A percentile compares a stretch with the other conserved stretches of the same genome.
These are phyloP conservation scores for Chaitophorus viminalis DNA, from an alignment of 2,888 invertebrate genomes.

Conservation along the genomic window DNA sequence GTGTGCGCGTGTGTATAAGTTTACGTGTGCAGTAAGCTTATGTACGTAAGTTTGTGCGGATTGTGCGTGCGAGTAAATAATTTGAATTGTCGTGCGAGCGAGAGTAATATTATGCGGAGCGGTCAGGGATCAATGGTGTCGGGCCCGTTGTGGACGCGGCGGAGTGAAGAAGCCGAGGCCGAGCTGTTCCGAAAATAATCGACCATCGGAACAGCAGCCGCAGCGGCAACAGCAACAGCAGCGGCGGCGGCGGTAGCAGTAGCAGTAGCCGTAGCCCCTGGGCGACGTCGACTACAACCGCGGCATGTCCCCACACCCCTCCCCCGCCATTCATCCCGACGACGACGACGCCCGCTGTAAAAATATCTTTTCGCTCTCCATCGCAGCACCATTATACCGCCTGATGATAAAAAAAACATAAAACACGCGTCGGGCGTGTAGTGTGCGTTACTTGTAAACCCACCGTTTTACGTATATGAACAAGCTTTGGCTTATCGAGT, in stretches of 20 bases:
- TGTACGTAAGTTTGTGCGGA: no score
- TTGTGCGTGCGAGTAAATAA: background rate
- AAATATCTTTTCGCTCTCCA: constrained; percentile 60
- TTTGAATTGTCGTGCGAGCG: background rate
- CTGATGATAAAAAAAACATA: constrained; percentile 6
- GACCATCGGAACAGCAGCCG: constrained; percentile 56
- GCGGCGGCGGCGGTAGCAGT: background rate
- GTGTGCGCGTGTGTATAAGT: background rate
- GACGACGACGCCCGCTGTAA: constrained; percentile 47
- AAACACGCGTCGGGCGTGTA: no score
- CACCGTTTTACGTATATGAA: no score
- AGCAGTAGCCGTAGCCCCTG: constrained; percentile 30
- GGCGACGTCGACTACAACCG: constrained; percentile 35
- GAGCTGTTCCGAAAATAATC: constrained; percentile 62
- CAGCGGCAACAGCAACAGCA: background rate
- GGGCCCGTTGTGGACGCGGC: constrained; percentile 25
- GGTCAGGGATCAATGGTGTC: constrained; percentile 35
- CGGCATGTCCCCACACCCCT: constrained; percentile 27
- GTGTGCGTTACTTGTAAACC: no score
- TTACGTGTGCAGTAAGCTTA: background rate
- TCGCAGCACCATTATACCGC: no score
- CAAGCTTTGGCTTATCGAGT: background rate
- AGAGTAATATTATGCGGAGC: background rate
- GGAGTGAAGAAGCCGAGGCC: constrained; percentile 38
- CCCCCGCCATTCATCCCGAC: background rate